A percentile compares a stretch with the other conserved stretches of the same genome.
These are phyloP conservation scores for Zygaena filipendulae DNA, from an alignment of 2,888 invertebrate genomes.

Conservation along the genomic window DNA sequence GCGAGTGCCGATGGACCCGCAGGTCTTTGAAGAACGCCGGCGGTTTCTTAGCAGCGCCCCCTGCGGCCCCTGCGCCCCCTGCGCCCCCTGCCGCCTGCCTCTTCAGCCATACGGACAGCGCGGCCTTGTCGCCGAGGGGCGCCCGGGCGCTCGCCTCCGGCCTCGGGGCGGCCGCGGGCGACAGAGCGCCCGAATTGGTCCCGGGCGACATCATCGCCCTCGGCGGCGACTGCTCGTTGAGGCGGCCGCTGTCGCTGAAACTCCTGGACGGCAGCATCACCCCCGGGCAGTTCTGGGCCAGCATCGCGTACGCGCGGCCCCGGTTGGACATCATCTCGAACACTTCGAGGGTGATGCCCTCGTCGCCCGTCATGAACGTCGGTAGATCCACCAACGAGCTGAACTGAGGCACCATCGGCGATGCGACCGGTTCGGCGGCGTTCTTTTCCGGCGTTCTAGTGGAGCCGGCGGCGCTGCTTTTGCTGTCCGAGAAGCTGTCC, in stretches of 20 bases:
- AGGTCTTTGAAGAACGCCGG: conserved; percentile 80
- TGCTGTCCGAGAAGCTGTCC: conserved; percentile 77
- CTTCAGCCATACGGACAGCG: conserved; percentile 67
- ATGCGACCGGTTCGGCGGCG: conserved; percentile 44
- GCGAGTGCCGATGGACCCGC: conserved; percentile 78
- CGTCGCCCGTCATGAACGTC: conserved; percentile 82
- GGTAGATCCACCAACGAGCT: conserved; percentile 88
- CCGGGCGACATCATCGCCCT: conserved; percentile 37
- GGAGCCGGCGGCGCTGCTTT: conserved; percentile 73
- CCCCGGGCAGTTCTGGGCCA: conserved; percentile 80
- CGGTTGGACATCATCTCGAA: conserved; percentile 76
- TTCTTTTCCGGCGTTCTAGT: conserved; percentile 41
- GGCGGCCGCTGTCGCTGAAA: conserved; percentile 72
- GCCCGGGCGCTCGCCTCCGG: conserved; percentile 25
- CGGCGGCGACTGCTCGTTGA: conserved; percentile 50
- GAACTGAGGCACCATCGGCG: conserved; percentile 64
- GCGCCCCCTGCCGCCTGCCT: conserved; percentile 41
- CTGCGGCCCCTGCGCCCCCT: conserved; percentile 19
- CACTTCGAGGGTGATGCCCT: conserved; percentile 81
- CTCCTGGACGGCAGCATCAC: conserved; percentile 77
- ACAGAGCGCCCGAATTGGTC: conserved; percentile 27
- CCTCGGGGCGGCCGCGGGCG: conserved; percentile 29
- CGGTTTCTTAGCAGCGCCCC: conserved; percentile 54
- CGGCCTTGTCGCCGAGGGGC: conserved; percentile 48
- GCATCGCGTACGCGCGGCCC: conserved; percentile 76